A percentile compares a stretch with the other conserved stretches of the same genome.
phyloP scores from a whole-genome alignment of 1,140 invertebrate species.

The Drosophila truncata region DNA sequence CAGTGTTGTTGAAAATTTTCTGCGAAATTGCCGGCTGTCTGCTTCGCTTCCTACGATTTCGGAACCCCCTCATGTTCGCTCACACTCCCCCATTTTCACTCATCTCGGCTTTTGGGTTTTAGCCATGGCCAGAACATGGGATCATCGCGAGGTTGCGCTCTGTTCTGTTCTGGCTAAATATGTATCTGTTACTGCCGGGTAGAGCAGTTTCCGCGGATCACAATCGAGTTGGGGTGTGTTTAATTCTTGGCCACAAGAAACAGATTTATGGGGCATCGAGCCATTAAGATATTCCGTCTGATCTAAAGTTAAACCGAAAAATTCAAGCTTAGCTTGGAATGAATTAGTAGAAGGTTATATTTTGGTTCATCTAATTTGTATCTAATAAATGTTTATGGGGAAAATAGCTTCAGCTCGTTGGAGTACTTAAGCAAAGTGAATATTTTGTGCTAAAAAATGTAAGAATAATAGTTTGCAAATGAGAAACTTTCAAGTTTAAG shows the following conservation, averaged over 20 bases:
- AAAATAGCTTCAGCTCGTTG: neutral
- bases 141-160: slow-evolving; percentile 44
- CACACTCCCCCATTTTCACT: slow-evolving; percentile 13
- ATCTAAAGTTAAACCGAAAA: neutral
- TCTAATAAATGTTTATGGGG: neutral
- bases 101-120: slow-evolving; percentile 18
- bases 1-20: slow-evolving; percentile 41
- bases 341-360: neutral
- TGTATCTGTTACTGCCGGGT: neutral
- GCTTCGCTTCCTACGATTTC: slow-evolving; percentile 48
- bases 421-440: too few relatives aligned
- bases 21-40: slow-evolving; percentile 60
- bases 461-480: neutral
- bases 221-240: slow-evolving; percentile 9
- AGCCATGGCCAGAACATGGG: slow-evolving; percentile 36
- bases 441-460: too few relatives aligned
- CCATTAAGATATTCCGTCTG: slow-evolving; percentile 8
- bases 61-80: neutral
- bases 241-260: slow-evolving; percentile 6
- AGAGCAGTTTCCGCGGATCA: slow-evolving; percentile 41
- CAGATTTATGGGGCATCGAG: slow-evolving; percentile 33
- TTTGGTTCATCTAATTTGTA: too few relatives aligned
- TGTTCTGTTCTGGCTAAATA: slow-evolving; percentile 41
- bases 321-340: neutral
- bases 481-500: neutral